Base-by-base conservation (phyloP, 1,140 invertebrate genomes). In the Gonioctena quinquepunctata region DNA sequence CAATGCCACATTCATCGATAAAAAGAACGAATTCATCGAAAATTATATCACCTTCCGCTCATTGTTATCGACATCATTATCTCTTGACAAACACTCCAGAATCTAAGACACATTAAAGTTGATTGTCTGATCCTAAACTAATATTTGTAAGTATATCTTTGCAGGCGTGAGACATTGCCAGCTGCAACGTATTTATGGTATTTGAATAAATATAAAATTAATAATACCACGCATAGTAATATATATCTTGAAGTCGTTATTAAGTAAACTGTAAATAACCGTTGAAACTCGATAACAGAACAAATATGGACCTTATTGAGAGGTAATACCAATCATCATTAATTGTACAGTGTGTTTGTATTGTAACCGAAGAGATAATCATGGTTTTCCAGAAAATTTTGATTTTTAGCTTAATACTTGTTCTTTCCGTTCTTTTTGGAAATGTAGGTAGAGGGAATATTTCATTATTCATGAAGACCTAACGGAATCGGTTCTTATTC, bases 151-250 rank as follows among this genome's bases (percentile, higher is more conserved):
- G 50, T 66, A 66, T 70, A 70, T 70, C 62, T 70, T 66, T 64
- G 62, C 63, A 70, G 69, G 59, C 69, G 69, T 70, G 69, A 70
- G 69, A 70, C 59, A 49, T 66, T 56, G 52, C 57, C 69, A 70
- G 63, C 69, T 70, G 69, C 63, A 64, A 52, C 33, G 59, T 66
- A 70, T 70, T 60, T 70, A 64, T 61, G 69, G 50, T 48, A 70
- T 70, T 70, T 57, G 66, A 70, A 69, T 69, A 69, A 69, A 70
- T 70, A 66, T 59, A 56, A 61, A 70, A 65, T 70, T 66, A 66
- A 66, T 66, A 66, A 66, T 52, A 28, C 21, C 63, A 23, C 8
- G 48, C 63, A 26, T 54, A 66, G 63, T 66, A 26, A 66, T 49
- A 27, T 62, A 66, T 66, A 48, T 66, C 49, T 54, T 22, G 18